Evolutionary conservation across 2,888 invertebrate genomes (phyloP).

Genomic region (Branchipolynoe longqiensis): DNA sequence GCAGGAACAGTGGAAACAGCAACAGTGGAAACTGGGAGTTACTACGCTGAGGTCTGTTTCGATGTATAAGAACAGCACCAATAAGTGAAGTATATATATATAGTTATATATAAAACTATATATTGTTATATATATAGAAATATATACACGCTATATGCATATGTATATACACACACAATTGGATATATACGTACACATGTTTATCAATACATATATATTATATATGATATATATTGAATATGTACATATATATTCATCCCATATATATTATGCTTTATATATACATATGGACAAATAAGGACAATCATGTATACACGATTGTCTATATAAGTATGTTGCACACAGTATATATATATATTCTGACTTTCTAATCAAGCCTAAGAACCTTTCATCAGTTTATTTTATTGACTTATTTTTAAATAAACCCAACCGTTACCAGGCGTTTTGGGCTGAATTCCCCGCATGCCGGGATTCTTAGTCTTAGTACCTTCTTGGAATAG

Average conservation of each 20-base stretch:
- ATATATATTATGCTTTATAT: not conserved
- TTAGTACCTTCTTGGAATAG: too few species aligned
- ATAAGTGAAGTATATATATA: not conserved
- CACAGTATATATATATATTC: too few species aligned
- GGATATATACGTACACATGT: not conserved
- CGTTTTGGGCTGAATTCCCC: not conserved
- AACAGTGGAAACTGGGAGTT: not conserved
- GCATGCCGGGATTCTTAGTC: not conserved
- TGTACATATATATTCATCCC: not conserved
- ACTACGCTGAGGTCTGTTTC: slow-evolving; percentile 6
- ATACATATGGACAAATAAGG: too few species aligned
- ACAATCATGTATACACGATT: too few species aligned
- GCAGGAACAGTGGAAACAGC: not conserved
- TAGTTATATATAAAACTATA: too few species aligned
- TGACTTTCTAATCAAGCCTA: not conserved
- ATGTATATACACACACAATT: too few species aligned
- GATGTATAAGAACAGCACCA: slow-evolving; percentile 29
- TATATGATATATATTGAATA: not conserved
- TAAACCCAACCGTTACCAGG: not conserved
- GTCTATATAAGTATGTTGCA: too few species aligned
- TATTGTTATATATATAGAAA: too few species aligned
- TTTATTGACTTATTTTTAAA: not conserved
- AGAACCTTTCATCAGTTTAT: not conserved
- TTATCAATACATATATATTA: not conserved
- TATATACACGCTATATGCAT: too few species aligned